Evolutionary conservation across 2,113 vertebrate genomes (phyloP), one percentile per base, ranked within the genome.

Genomic region (Scomber colias): DNA sequence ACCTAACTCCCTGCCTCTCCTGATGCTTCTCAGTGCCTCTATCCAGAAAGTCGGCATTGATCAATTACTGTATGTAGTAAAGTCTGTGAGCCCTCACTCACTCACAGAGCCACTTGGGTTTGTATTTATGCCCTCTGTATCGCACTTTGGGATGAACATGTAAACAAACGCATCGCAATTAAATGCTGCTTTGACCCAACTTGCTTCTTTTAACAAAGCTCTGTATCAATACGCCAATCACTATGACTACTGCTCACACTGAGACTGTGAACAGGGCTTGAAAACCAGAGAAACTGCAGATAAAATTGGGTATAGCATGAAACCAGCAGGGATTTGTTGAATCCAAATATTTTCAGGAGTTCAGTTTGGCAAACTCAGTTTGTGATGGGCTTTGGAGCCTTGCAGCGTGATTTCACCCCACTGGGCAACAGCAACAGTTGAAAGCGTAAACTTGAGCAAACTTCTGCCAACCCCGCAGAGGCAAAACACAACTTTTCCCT

Each of bases 321-420:
- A 71, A 66, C 54, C 84, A 67, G 51, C 54, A 30, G 83, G 72
- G 75, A 63, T 79, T 70, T 75, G 85, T 73, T 68, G 49, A 81
- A 80, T 87, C 69, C 77, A 83, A 86, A 89, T 75, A 85, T 81
- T 77, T 86, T 79, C 46, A 56, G 59, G 50, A 80, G 72, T 74
- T 89, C 63, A 67, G 30, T 65, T 85, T 79, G 55, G 59, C 76
- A 89, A 83, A 78, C 17, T 49, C 45, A 62, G 63, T 65, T 44
- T 88, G 79, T 17, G 1, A 49, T 65, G 76, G 74, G 63, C 65
- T 81, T 86, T 75, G 35, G 78, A 77, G 66, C 45, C 46, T 61
- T 30, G 35, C 77, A 65, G 85, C 40, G 16, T 74, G 50, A 85
- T 70, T 73, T 71, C 73, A 53, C 59, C 83, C 75, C 75, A 60